Evolutionary conservation across 2,888 invertebrate genomes (phyloP), one percentile per base, ranked within the genome.

Genomic region (Chloroclystis v-ata): DNA sequence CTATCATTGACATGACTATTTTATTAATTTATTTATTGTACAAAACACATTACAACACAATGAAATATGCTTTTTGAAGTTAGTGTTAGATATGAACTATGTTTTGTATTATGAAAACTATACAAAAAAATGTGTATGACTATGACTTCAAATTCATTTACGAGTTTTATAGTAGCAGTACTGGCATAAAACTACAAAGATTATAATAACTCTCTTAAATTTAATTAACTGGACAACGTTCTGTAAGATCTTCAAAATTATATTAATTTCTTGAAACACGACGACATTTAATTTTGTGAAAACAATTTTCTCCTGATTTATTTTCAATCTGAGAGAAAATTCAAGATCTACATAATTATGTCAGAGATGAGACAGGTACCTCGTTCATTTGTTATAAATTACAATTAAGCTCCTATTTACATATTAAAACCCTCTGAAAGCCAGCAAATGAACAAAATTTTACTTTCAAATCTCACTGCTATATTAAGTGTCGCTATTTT

Each of bases 151-250:
- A n/a, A n/a, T n/a, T n/a, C n/a, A n/a, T n/a, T n/a, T n/a, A n/a
- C n/a, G n/a, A n/a, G n/a, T n/a, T n/a, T n/a, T n/a, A n/a, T n/a
- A n/a, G n/a, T n/a, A n/a, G n/a, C n/a, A n/a, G n/a, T n/a, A n/a
- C n/a, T n/a, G n/a, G n/a, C n/a, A n/a, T n/a, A n/a, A n/a, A n/a
- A 16, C 16, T 33, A 11, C 5, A 28, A 28, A 5, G 20, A 20
- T 20, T 20, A 4, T 5, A 6, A 28, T 28, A 28, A 14, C 30
- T 32, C 7, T 5, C 16, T 35, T 20, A 35, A 51, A 51, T 50
- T 54, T 46, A 46, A 51, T 54, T 48, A 54, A 48, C 37, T 43
- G 28, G 11, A 43, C 43, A 35, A 10, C 45, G 11, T 12, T 25
- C 37, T 29, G 42, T 7, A 30, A 43, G 29, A 32, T 37, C 24